phyloP scores from a whole-genome alignment of 2,888 invertebrate genomes.

The Acanthosepion lycidas region DNA sequence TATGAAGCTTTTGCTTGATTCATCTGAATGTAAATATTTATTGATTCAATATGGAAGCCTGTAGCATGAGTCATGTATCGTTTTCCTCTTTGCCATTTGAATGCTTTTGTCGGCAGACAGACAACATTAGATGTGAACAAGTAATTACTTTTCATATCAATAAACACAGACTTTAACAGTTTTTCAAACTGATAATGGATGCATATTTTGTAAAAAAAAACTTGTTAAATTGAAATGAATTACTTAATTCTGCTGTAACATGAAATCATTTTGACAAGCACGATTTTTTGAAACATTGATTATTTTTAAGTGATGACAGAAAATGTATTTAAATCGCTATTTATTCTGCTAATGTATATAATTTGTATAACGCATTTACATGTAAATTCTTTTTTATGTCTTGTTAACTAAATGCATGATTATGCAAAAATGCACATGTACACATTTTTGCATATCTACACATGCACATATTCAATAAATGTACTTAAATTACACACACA shows the following conservation, averaged over 20 bases:
- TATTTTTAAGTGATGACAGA: slow-evolving; percentile 10
- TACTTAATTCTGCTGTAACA: neutral
- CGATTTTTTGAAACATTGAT: neutral
- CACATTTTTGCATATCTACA: neutral
- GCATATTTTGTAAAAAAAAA: neutral
- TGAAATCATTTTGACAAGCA: neutral
- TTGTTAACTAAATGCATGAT: neutral
- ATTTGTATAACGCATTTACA: neutral
- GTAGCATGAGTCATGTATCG: neutral
- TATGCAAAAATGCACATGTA: neutral
- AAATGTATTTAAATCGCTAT: neutral
- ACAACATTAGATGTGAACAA: neutral
- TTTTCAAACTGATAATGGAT: neutral
- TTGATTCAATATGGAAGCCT: neutral
- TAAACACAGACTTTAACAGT: neutral
- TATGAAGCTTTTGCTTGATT: neutral
- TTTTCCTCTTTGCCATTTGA: neutral
- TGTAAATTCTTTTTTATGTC: neutral
- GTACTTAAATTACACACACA: no score
- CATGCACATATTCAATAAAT: neutral
- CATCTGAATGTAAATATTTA: neutral
- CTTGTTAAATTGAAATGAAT: neutral
- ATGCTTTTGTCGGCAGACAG: neutral
- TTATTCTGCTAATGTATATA: neutral
- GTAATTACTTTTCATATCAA: slow-evolving; percentile 18